These are phyloP conservation scores for Drosophila novamexicana DNA, from an alignment of 1,140 invertebrate genomes.

Conservation along the genomic window DNA sequence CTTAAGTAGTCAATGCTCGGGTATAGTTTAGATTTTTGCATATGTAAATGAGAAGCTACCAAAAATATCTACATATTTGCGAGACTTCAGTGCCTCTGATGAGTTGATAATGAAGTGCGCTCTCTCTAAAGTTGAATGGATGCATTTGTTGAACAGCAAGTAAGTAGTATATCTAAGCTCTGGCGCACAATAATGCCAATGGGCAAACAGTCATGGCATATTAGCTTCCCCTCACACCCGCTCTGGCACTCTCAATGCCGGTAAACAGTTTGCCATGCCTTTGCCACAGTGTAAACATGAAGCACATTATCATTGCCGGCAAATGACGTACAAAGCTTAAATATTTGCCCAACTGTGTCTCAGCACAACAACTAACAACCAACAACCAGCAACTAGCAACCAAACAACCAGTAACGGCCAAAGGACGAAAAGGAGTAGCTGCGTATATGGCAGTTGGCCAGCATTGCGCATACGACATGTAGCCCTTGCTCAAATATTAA, in stretches of 20 bases:
- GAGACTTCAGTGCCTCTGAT: slow-evolving; percentile 22
- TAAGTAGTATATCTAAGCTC: slow-evolving; percentile 9
- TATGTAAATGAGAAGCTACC: slow-evolving; percentile 57
- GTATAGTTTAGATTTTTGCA: slow-evolving; percentile 67
- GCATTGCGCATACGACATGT: slow-evolving; percentile 80
- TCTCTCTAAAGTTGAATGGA: slow-evolving; percentile 45
- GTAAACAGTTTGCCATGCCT: slow-evolving; percentile 51
- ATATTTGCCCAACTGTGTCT: slow-evolving; percentile 73
- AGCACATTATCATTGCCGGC: slow-evolving; percentile 79
- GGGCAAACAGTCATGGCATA: slow-evolving; percentile 71
- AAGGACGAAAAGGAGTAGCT: slow-evolving; percentile 29
- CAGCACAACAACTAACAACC: slow-evolving; percentile 49
- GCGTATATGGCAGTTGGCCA: slow-evolving; percentile 51
- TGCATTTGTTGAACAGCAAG: slow-evolving; percentile 13
- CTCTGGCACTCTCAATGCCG: slow-evolving; percentile 10
- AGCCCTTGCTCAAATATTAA: slow-evolving; percentile 80
- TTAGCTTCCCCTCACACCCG: slow-evolving; percentile 33
- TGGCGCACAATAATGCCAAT: slow-evolving; percentile 70
- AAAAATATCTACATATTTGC: slow-evolving; percentile 35
- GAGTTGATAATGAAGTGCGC: slow-evolving; percentile 76
- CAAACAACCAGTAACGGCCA: slow-evolving; percentile 19
- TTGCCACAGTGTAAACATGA: slow-evolving; percentile 71
- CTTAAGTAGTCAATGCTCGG: slow-evolving; percentile 69
- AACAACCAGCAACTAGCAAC: slow-evolving; percentile 50
- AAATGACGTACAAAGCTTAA: slow-evolving; percentile 81